These are phyloP conservation scores for Lepus americanus DNA, from an alignment of 2,113 vertebrate species.

Conservation along the genomic window DNA sequence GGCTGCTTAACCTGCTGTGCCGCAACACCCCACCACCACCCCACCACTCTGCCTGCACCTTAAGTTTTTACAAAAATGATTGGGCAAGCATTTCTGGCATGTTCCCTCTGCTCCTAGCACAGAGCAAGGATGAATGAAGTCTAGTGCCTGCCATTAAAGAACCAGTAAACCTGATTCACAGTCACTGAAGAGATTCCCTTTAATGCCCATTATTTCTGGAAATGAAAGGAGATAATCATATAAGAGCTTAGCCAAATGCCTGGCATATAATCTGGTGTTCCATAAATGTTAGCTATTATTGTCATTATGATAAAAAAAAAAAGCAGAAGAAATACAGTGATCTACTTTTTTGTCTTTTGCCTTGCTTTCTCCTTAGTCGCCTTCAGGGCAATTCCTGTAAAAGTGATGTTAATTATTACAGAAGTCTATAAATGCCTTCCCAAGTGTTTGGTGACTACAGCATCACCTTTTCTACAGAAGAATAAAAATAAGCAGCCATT, in stretches of 20 bases:
- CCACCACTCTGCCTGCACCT: neutral
- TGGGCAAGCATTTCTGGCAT: neutral
- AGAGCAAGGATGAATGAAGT: neutral
- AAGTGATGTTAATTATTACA: conserved; percentile 60
- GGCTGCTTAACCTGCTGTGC: too few species aligned
- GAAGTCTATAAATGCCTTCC: conserved; percentile 76
- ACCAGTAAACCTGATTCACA: neutral
- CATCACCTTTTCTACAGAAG: conserved; percentile 78
- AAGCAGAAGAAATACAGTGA: neutral
- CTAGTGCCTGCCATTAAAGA: neutral
- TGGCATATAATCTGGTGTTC: neutral
- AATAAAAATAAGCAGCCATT: conserved; percentile 80
- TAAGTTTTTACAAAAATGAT: neutral
- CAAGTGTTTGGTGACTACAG: conserved; percentile 80
- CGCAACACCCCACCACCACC: too few species aligned
- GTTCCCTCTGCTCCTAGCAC: neutral
- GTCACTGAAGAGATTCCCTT: neutral
- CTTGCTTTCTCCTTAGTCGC: conserved; percentile 54
- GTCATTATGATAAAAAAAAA: conserved; percentile 12
- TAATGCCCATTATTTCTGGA: conserved; percentile 28
- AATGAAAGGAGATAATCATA: conserved; percentile 24
- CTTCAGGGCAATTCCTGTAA: conserved; percentile 56
- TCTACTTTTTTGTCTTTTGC: conserved; percentile 60
- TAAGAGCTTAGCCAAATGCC: neutral
- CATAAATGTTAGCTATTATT: neutral